These are phyloP conservation scores for Macropis europaea DNA, from an alignment of 2,888 invertebrate genomes.

Conservation along the genomic window DNA sequence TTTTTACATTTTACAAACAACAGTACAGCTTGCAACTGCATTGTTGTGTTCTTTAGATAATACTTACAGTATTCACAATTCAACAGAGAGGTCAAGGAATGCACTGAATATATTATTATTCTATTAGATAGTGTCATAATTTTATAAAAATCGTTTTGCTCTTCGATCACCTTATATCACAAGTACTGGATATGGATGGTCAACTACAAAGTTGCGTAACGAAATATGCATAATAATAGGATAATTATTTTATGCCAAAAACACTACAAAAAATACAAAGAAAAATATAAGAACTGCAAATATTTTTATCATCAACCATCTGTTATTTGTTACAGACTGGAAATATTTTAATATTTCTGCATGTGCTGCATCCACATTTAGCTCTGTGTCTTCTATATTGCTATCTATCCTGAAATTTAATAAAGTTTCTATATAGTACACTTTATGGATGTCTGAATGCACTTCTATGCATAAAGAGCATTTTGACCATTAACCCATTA, in stretches of 20 bases:
- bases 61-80: slow-evolving; percentile 64
- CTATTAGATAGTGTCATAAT: slow-evolving; percentile 38
- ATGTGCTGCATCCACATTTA: slow-evolving; percentile 99
- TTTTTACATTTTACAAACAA: slow-evolving; percentile 54
- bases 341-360: slow-evolving; percentile 98
- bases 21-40: slow-evolving; percentile 38
- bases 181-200: slow-evolving; percentile 52
- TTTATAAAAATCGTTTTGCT: slow-evolving; percentile 55
- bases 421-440: neutral
- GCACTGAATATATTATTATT: slow-evolving; percentile 50
- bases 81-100: slow-evolving; percentile 53
- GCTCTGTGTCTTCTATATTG: slow-evolving; percentile 96
- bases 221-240: slow-evolving; percentile 25
- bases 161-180: slow-evolving; percentile 49
- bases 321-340: slow-evolving; percentile 96
- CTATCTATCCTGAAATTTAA: slow-evolving; percentile 90
- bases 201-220: slow-evolving; percentile 26
- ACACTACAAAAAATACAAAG: slow-evolving; percentile 99
- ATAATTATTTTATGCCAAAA: slow-evolving; percentile 87
- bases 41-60: slow-evolving; percentile 36
- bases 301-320: slow-evolving; percentile 99
- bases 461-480: too few relatives aligned
- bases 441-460: neutral
- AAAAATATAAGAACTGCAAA: slow-evolving; percentile 99
- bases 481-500: too few relatives aligned